Conservation (phyloP, 1,140 invertebrate species). For the Holotrichia oblita region DNA sequence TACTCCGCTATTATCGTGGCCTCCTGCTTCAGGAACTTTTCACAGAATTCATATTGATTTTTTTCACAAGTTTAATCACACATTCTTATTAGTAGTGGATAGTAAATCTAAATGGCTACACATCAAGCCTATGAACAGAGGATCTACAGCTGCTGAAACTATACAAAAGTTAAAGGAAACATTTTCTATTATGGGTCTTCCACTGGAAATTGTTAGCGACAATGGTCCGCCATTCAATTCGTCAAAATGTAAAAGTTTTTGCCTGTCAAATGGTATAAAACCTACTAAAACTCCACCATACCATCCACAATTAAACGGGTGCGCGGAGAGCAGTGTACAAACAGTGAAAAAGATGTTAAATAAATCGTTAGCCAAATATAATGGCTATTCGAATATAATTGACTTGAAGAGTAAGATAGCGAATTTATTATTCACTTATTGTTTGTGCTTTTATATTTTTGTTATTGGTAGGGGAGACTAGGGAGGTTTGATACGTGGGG, state of each 20-base stretch:
- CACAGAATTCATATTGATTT: conserved; percentile 35
- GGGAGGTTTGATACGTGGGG: too few relatives aligned
- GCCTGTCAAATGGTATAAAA: conserved; percentile 60
- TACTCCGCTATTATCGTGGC: conserved; percentile 16
- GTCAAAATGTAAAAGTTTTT: too few relatives aligned
- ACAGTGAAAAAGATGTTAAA: conserved; percentile 39
- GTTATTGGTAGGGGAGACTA: too few relatives aligned
- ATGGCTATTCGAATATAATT: not conserved
- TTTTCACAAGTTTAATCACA: not conserved
- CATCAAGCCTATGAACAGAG: conserved; percentile 41
- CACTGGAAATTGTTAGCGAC: conserved; percentile 60
- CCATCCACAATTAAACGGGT: conserved; percentile 62
- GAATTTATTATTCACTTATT: conserved; percentile 4
- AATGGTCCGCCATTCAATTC: conserved; percentile 61
- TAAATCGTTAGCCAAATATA: too few relatives aligned
- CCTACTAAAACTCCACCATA: conserved; percentile 58
- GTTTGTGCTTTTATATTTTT: too few relatives aligned
- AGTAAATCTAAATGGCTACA: conserved; percentile 45
- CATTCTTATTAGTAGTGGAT: conserved; percentile 40
- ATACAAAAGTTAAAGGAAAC: conserved; percentile 44
- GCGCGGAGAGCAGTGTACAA: conserved; percentile 57
- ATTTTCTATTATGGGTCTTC: conserved; percentile 55
- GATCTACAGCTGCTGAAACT: conserved; percentile 39
- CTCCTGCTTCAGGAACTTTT: conserved; percentile 20
- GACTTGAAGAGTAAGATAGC: not conserved